phyloP scores from a whole-genome alignment of 2,113 vertebrate species.

The Ciconia maguari region DNA sequence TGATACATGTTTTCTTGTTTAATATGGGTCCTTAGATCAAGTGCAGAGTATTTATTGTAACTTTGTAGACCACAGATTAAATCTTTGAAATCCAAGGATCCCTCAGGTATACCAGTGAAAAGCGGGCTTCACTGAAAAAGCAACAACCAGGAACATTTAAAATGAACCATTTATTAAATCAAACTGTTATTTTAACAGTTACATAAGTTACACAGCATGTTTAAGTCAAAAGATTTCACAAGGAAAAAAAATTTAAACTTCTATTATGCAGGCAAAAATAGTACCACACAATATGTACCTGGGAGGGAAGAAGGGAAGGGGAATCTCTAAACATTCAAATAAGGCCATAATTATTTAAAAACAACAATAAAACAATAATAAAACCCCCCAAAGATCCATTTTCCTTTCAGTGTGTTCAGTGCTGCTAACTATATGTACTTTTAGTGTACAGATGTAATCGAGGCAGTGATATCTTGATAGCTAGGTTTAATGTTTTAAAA shows the following conservation, averaged over 20 bases:
- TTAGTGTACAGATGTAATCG: conserved; percentile 59
- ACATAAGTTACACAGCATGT: conserved; percentile 94
- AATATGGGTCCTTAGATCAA: background rate
- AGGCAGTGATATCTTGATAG: conserved; percentile 69
- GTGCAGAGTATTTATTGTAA: background rate
- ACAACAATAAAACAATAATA: conserved; percentile 81
- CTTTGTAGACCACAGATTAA: background rate
- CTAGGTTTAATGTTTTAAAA: conserved; percentile 56
- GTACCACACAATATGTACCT: conserved; percentile 96
- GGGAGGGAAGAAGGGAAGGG: conserved; percentile 68
- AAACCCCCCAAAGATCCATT: conserved; percentile 70
- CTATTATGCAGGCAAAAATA: conserved; percentile 95
- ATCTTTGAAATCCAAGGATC: background rate
- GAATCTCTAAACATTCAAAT: conserved; percentile 81
- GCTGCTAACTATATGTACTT: conserved; percentile 83
- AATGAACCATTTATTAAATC: conserved; percentile 95
- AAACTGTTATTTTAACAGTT: conserved; percentile 97
- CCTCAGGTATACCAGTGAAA: background rate
- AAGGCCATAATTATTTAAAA: conserved; percentile 84
- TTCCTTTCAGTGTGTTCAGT: conserved; percentile 76
- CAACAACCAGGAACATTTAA: conserved; percentile 70
- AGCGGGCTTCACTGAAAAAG: conserved; percentile 25
- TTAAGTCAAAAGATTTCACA: conserved; percentile 85
- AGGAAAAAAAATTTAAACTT: conserved; percentile 84
- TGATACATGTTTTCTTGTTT: background rate